Conservation (phyloP, 2,113 vertebrate species). For the Polypterus senegalus region DNA sequence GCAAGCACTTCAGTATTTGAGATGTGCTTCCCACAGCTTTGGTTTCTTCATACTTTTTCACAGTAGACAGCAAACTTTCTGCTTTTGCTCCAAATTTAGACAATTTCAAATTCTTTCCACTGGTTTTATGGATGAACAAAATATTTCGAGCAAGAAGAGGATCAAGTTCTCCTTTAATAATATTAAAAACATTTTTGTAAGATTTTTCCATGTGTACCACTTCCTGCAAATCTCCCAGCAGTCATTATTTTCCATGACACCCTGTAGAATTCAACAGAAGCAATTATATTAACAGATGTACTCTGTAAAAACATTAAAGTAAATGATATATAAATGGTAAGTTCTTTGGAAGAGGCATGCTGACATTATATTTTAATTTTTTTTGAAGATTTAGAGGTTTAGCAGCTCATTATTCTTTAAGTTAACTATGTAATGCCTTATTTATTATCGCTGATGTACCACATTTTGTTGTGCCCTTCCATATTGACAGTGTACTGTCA, state of each 20-base stretch:
- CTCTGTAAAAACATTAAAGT: too few relatives aligned
- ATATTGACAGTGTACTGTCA: too few relatives aligned
- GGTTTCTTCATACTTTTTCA: not conserved
- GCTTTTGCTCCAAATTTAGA: not conserved
- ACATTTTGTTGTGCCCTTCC: too few relatives aligned
- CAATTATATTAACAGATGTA: conserved; percentile 4
- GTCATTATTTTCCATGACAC: conserved; percentile 2
- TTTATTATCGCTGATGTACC: too few relatives aligned
- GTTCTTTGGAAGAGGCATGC: too few relatives aligned
- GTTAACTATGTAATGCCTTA: too few relatives aligned
- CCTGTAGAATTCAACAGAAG: not conserved
- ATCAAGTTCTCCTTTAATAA: not conserved
- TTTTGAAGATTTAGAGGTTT: too few relatives aligned
- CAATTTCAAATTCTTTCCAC: not conserved
- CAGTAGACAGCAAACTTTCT: not conserved
- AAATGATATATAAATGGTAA: too few relatives aligned
- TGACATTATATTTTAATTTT: too few relatives aligned
- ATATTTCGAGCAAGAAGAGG: not conserved
- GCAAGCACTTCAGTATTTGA: not conserved
- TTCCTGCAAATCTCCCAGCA: conserved; percentile 2
- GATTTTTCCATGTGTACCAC: conserved; percentile 1
- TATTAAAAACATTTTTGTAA: conserved; percentile 5
- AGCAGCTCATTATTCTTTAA: too few relatives aligned
- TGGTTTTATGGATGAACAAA: not conserved
- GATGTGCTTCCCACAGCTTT: not conserved